Base-by-base conservation (phyloP, 2,888 invertebrate species). In the Clitarchus hookeri region DNA sequence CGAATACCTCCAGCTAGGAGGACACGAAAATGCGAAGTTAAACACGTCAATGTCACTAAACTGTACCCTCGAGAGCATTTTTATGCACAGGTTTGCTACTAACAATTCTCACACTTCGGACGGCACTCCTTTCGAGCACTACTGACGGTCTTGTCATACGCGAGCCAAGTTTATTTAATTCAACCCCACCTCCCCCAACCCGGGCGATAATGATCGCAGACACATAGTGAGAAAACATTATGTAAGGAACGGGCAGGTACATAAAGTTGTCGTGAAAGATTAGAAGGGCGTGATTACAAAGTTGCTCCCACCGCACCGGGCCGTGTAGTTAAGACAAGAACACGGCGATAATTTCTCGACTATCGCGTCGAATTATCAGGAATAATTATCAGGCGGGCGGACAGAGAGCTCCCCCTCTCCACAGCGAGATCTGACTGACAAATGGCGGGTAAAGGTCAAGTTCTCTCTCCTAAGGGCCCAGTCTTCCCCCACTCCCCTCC, bases 311-410 rank as follows among this genome's bases (percentile, higher is more conserved):
- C 19, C 23, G 65, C 65, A 65, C 65, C 65, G 65, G 65, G 65
- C 23, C 65, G 8, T 65, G 65, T 65, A 65, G 65, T 65, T 65
- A 65, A n/a, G 65, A 65, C 65, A 65, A 65, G 65, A 65, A 65
- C 65, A 65, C 65, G 16, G 65, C 65, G 65, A 65, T 65, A 65
- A 65, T 65, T 65, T 65, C 65, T 65, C n/a, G 65, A 65, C 65
- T 65, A 65, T 65, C 65, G 19, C 65, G 65, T 65, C 65, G 65
- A 65, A 65, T 65, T 65, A 65, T 65, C 65, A 65, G 65, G 65
- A 65, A 65, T 65, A 65, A 65, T 65, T 65, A 65, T 65, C 65
- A 65, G 65, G 65, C 65, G 65, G 65, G 65, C 65, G 65, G 65
- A 65, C 65, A 65, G 65, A 65, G 23, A 19, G 13, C 16, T 19